These are phyloP conservation scores for Corticium candelabrum DNA, from an alignment of 37 sponge, comb jelly and placozoan species.

Conservation along the genomic window DNA sequence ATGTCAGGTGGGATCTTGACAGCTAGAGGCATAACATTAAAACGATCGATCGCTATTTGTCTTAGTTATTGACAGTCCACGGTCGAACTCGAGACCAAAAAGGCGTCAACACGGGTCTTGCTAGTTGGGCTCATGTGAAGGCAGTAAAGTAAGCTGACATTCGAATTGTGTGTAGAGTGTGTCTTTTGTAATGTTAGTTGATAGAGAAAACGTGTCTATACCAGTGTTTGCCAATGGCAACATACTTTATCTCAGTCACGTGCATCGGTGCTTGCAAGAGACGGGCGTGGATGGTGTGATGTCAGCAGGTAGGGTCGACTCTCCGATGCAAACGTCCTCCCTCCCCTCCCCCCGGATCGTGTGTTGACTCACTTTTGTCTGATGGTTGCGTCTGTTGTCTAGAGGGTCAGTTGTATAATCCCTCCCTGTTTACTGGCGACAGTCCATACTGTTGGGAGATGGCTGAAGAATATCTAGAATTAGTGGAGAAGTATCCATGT, in stretches of 20 bases:
- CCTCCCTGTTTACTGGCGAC: conserved; percentile 80
- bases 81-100: conserved; percentile 90
- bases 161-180: neutral
- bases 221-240: conserved; percentile 99
- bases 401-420: conserved; percentile 89
- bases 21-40: neutral
- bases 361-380: neutral
- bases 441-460: conserved; percentile 74
- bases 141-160: conserved; percentile 67
- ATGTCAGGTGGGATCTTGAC: conserved; percentile 48
- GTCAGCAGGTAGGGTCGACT: conserved; percentile 57
- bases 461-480: conserved; percentile 70
- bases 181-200: neutral
- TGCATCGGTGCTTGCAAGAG: conserved; percentile 52
- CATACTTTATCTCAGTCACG: conserved; percentile 69
- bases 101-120: conserved; percentile 71
- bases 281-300: conserved; percentile 91
- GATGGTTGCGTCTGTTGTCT: conserved; percentile 7
- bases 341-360: too few species aligned
- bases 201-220: conserved; percentile 56
- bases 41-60: neutral
- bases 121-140: conserved; percentile 89
- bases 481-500: conserved; percentile 61
- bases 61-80: conserved; percentile 85
- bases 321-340: too few species aligned